Conservation (phyloP, 2,113 vertebrate genomes). For the Triplophysa tibetana region DNA sequence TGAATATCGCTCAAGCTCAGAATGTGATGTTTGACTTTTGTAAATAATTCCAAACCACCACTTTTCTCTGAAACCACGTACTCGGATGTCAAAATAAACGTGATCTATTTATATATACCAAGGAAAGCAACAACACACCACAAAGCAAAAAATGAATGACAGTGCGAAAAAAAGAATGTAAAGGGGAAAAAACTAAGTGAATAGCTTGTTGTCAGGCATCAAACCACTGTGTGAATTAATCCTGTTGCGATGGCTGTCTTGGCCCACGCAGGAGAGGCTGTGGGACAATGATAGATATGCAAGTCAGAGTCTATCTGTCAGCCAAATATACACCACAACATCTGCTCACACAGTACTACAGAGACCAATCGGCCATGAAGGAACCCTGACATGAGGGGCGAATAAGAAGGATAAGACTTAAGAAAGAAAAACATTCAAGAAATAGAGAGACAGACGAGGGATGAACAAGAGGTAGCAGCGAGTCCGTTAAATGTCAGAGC, state of each 20-base stretch:
- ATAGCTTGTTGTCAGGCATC: background rate
- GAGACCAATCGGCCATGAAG: background rate
- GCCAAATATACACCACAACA: slow-evolving; percentile 17
- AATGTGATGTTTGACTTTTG: background rate
- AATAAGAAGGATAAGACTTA: background rate
- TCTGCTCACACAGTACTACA: slow-evolving; percentile 23
- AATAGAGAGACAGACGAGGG: background rate
- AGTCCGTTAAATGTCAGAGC: background rate
- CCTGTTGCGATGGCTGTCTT: background rate
- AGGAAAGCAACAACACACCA: background rate
- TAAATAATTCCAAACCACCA: background rate
- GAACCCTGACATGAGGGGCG: background rate
- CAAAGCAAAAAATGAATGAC: background rate
- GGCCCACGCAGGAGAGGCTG: background rate
- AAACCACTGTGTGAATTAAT: slow-evolving; percentile 11
- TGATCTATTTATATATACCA: background rate
- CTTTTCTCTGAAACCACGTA: background rate
- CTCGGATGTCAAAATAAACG: background rate
- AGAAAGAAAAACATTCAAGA: slow-evolving; percentile 6
- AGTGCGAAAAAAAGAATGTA: background rate
- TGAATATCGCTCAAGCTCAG: background rate
- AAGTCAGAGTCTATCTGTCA: slow-evolving; percentile 9
- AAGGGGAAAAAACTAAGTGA: background rate
- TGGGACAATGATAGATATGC: slow-evolving; percentile 45
- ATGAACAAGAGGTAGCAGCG: background rate